These are phyloP conservation scores for Orcinus orca DNA, from an alignment of 2,113 vertebrate genomes.

Conservation along the genomic window DNA sequence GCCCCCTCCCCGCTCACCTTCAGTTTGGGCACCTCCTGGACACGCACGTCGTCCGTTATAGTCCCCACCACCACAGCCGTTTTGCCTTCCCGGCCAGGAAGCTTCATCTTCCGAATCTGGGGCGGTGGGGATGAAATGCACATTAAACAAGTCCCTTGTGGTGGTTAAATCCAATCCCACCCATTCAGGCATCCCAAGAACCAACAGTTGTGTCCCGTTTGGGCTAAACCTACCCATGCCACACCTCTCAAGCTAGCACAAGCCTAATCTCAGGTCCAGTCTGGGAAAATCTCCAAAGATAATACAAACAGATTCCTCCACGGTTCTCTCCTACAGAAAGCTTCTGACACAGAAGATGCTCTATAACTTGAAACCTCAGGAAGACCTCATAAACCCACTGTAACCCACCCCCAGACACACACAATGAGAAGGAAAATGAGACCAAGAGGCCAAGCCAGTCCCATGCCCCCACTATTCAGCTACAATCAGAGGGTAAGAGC, in stretches of 20 bases:
- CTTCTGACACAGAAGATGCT: rapidly evolving
- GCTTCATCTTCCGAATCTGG: constrained; percentile 93
- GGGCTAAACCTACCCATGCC: not conserved
- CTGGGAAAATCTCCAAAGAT: not conserved
- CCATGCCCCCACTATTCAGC: rapidly evolving
- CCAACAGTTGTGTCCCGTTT: rapidly evolving
- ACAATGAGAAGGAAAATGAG: not conserved
- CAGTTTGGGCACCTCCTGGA: constrained; percentile 92
- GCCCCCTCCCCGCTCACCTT: constrained; percentile 81
- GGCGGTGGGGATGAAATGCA: not conserved
- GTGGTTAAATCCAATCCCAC: not conserved
- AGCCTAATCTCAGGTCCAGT: no score
- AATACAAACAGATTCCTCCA: not conserved
- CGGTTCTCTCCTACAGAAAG: not conserved
- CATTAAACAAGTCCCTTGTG: rapidly evolving
- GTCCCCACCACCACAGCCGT: constrained; percentile 93
- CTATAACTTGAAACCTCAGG: rapidly evolving
- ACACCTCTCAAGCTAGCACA: not conserved
- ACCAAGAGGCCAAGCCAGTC: not conserved
- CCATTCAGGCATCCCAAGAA: rapidly evolving
- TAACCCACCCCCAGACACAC: no score
- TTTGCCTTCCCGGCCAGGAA: constrained; percentile 88
- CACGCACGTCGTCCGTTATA: constrained; percentile 91
- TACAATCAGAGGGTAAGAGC: not conserved
- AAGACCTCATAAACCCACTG: not conserved